Evolutionary conservation across 2,797 vertebrate species (phyloP).

Genomic region (Ctenochaetus hawaiiensis): DNA sequence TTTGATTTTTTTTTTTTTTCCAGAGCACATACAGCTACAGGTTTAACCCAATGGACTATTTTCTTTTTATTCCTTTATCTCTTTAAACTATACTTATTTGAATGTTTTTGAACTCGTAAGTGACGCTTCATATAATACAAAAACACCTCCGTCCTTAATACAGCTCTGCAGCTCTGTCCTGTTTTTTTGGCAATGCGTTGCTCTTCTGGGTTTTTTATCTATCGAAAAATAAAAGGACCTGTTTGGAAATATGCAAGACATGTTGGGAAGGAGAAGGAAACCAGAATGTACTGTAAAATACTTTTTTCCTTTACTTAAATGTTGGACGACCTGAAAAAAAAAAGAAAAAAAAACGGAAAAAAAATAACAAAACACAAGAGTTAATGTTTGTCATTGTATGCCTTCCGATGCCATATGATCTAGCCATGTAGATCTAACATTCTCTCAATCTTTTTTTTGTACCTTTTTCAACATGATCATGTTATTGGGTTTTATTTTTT

Average conservation of each 20-base stretch:
- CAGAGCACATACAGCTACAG: slow-evolving; percentile 68
- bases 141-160: slow-evolving; percentile 85
- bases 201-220: slow-evolving; percentile 58
- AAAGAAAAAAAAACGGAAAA: slow-evolving; percentile 50
- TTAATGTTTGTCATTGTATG: slow-evolving; percentile 86
- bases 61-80: slow-evolving; percentile 63
- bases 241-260: slow-evolving; percentile 95
- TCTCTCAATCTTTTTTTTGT: slow-evolving; percentile 87
- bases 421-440: slow-evolving; percentile 91
- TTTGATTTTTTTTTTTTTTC: slow-evolving; percentile 41
- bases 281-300: slow-evolving; percentile 94
- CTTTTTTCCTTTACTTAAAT: slow-evolving; percentile 91
- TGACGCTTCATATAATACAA: slow-evolving; percentile 86
- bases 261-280: slow-evolving; percentile 85
- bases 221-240: slow-evolving; percentile 87
- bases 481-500: slow-evolving; percentile 74
- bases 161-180: slow-evolving; percentile 85
- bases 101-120: slow-evolving; percentile 72
- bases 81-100: slow-evolving; percentile 62
- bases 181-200: slow-evolving; percentile 74
- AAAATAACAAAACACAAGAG: slow-evolving; percentile 83
- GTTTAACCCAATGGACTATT: slow-evolving; percentile 65
- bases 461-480: slow-evolving; percentile 80
- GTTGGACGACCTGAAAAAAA: slow-evolving; percentile 65
- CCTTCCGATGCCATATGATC: slow-evolving; percentile 88